Conservation (phyloP, 1,140 invertebrate genomes). For the Heterodera carotae region DNA sequence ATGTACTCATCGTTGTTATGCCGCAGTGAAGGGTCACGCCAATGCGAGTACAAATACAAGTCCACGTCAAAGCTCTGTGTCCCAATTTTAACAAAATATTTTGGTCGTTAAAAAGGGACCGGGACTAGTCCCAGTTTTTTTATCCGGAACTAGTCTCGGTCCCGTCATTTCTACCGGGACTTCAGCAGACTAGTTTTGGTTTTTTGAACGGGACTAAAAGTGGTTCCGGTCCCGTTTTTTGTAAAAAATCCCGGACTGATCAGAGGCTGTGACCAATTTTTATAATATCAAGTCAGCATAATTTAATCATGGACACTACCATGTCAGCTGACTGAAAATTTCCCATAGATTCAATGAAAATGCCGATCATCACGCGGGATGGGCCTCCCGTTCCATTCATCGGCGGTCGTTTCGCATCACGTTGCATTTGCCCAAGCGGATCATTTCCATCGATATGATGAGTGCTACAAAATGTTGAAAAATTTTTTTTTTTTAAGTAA, state of each 20-base stretch:
- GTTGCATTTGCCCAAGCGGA: constrained; percentile 24
- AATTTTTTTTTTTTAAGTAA: background rate
- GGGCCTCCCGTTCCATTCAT: constrained; percentile 32
- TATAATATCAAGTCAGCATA: background rate
- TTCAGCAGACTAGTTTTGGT: no score
- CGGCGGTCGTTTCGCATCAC: constrained; percentile 35
- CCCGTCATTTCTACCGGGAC: no score
- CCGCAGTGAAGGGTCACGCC: constrained; percentile 54
- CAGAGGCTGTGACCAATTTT: background rate
- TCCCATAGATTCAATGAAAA: constrained; percentile 58
- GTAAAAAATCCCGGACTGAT: no score
- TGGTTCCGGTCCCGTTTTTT: no score
- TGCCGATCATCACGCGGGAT: constrained; percentile 53
- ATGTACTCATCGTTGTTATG: constrained; percentile 58
- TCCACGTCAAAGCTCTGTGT: constrained; percentile 64
- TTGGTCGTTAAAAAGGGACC: no score
- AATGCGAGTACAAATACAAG: constrained; percentile 60
- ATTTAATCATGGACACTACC: background rate
- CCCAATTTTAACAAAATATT: no score
- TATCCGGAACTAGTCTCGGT: no score
- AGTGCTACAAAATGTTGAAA: background rate
- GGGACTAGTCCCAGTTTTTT: no score
- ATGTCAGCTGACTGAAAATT: constrained; percentile 40
- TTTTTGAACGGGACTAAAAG: no score
- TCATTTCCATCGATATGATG: background rate